Evolutionary conservation across 2,113 vertebrate genomes (phyloP).

Genomic region (Myrmecophaga tridactyla): DNA sequence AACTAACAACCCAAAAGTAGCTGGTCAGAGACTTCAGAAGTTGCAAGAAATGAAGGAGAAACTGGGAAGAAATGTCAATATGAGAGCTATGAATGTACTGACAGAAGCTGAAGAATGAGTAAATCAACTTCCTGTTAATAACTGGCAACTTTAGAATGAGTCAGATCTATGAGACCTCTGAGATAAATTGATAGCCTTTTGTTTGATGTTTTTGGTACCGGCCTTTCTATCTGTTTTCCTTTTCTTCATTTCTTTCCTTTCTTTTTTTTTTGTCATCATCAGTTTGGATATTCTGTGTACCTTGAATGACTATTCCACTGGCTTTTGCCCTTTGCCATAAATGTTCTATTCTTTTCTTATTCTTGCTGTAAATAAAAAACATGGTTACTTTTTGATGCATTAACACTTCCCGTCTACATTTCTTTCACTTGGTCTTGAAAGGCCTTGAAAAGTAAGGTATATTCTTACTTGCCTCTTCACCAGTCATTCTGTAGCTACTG

Average conservation of each 20-base stretch:
- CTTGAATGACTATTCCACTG: neutral
- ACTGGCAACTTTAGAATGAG: too few relatives aligned
- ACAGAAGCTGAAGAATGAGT: constrained; percentile 94
- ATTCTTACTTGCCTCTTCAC: neutral
- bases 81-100: constrained; percentile 91
- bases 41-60: constrained; percentile 88
- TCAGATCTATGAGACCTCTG: neutral
- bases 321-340: neutral
- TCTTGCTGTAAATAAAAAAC: constrained; percentile 18
- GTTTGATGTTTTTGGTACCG: neutral
- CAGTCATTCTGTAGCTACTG: neutral
- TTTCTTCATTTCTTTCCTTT: neutral
- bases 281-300: neutral
- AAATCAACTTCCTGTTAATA: neutral
- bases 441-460: neutral
- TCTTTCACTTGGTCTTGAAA: constrained; percentile 26
- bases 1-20: constrained; percentile 87
- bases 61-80: constrained; percentile 90
- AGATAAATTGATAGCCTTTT: neutral
- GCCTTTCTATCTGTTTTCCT: neutral
- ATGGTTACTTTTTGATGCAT: neutral
- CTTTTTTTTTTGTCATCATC: neutral
- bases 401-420: neutral
- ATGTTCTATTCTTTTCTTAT: neutral
- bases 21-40: constrained; percentile 89